Evolutionary conservation across 2,888 invertebrate genomes (phyloP), one percentile per base, ranked within the genome.

Genomic region (Monochamus alternatus): DNA sequence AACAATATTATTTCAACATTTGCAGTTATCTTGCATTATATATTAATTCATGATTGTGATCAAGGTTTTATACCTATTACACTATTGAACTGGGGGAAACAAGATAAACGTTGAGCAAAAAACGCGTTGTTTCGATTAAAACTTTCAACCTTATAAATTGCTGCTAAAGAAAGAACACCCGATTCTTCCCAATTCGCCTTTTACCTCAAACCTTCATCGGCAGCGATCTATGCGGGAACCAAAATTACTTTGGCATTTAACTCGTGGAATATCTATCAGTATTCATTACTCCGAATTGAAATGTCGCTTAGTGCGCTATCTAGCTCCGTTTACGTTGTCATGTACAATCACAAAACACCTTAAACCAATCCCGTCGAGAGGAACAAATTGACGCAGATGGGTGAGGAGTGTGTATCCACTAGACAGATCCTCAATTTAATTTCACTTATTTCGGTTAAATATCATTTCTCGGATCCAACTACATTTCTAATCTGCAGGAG

Each of bases 401-500:
- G 14, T 14, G 32, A 12, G 67, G 55, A 66, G 44, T 66, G 52
- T 31, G n/a, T 59, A 59, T 2, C 38, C 38, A 60, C 60, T 8
- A 66, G 66, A 67, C 67, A 55, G 67, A 67, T 67, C 67, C 55
- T 58, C 58, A 55, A 67, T 67, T 32, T 32, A 67, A 52, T 55
- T 47, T 67, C 67, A 44, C 52, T 67, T 67, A 67, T 66, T 66
- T 47, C 30, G 51, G 47, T 30, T 66, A 30, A 66, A 51, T 66
- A 51, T 51, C 43, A 38, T 31, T 60, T 66, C 43, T 22, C 51
- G 47, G 10, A 9, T 66, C 44, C 43, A 66, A 5, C 66, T 30
- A 10, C 12, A n/a, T 22, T 66, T 8, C 66, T 66, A 51, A 66
- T 38, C 38, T 38, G 60, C 31, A 32, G 12, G 38, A 32, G 31